These are phyloP conservation scores for Oceanodroma leucorhoa DNA, from an alignment of 2,797 vertebrate genomes.

Conservation along the genomic window DNA sequence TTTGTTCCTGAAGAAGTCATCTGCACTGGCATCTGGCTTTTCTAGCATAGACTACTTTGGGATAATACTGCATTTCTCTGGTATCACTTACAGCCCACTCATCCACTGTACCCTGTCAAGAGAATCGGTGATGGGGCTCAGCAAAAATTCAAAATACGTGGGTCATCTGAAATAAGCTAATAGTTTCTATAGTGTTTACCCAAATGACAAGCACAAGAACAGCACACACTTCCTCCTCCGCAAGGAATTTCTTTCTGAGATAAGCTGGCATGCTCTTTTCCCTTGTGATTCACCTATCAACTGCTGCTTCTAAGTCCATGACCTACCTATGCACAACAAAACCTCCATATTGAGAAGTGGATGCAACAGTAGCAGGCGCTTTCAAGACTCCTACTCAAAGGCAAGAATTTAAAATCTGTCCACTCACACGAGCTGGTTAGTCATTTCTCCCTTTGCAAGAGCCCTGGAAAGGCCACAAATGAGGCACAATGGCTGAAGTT, in stretches of 20 bases:
- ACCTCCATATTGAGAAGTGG: not conserved
- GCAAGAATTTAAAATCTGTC: not conserved
- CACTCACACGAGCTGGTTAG: constrained; percentile 1
- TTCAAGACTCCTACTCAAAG: constrained; percentile 29
- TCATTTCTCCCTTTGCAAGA: constrained; percentile 4
- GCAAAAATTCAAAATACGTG: constrained; percentile 19
- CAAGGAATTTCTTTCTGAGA: constrained; percentile 49
- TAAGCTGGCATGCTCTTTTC: constrained; percentile 42
- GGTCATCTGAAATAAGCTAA: constrained; percentile 34
- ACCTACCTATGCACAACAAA: constrained; percentile 39
- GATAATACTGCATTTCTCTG: not conserved
- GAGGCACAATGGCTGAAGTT: not conserved
- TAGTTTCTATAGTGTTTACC: constrained; percentile 32
- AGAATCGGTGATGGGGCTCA: not conserved
- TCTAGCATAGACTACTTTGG: not conserved
- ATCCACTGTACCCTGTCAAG: not conserved
- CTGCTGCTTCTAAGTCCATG: not conserved
- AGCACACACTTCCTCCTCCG: constrained; percentile 47
- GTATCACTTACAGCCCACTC: constrained; percentile 3
- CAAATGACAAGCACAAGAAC: constrained; percentile 51
- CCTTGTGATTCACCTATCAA: constrained; percentile 54
- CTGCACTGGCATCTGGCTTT: not conserved
- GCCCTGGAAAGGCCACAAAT: not conserved
- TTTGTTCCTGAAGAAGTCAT: not conserved
- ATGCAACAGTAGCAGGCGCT: not conserved